Percentiles rank a stretch among this genome's conserved stretches.
phyloP scores from a whole-genome alignment of 2,113 vertebrate species.

The Girardinichthys multiradiatus region DNA sequence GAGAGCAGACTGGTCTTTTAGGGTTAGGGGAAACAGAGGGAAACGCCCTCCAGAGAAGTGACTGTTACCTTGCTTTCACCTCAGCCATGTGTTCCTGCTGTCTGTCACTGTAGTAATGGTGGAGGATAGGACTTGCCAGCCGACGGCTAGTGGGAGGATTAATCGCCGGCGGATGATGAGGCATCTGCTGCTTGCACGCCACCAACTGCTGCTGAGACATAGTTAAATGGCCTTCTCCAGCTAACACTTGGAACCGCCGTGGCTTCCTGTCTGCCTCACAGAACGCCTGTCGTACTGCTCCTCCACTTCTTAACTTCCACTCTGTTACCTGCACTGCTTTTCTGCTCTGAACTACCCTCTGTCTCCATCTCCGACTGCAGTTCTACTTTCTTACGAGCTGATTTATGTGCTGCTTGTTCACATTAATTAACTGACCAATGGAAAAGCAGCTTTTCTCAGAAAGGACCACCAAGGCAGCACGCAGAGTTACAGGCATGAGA shows the following conservation, averaged over 20 bases:
- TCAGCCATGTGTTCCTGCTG: constrained; percentile 51
- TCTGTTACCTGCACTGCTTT: not conserved
- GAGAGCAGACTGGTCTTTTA: constrained; percentile 38
- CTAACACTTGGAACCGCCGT: constrained; percentile 50
- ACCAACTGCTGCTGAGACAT: constrained; percentile 75
- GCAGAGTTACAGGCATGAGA: no score
- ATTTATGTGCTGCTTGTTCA: not conserved
- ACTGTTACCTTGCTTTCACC: constrained; percentile 48
- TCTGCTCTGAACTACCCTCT: not conserved
- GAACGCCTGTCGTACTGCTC: not conserved
- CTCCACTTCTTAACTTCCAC: not conserved
- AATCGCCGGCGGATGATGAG: constrained; percentile 72
- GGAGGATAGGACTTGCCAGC: constrained; percentile 41
- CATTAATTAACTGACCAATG: not conserved
- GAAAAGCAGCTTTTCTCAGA: not conserved
- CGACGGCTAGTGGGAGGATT: constrained; percentile 66
- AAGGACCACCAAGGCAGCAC: not conserved
- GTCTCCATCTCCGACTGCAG: not conserved
- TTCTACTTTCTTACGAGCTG: not conserved
- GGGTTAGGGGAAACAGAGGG: constrained; percentile 30
- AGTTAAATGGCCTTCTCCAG: constrained; percentile 68
- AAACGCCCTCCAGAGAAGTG: constrained; percentile 42
- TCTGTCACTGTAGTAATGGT: constrained; percentile 30
- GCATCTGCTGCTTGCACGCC: constrained; percentile 73
- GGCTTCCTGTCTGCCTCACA: constrained; percentile 23